These are phyloP conservation scores for Arctopsyche grandis DNA, from an alignment of 1,140 invertebrate genomes.

Conservation along the genomic window DNA sequence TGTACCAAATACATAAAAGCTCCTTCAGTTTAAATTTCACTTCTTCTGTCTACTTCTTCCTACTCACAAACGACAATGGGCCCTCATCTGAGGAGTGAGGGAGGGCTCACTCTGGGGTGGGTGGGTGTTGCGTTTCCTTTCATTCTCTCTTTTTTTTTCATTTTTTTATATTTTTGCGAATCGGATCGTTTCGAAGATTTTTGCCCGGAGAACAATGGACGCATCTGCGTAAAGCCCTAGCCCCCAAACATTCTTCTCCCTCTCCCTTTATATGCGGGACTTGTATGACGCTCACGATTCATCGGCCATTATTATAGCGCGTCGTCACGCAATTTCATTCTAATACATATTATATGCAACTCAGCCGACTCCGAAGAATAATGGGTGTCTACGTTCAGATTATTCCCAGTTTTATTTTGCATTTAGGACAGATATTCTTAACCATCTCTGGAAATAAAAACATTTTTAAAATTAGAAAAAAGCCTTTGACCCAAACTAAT, in stretches of 20 bases:
- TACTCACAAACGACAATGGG: constrained; percentile 50
- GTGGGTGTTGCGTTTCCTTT: constrained; percentile 4
- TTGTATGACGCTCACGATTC: constrained; percentile 43
- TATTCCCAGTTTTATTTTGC: no score
- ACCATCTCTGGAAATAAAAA: no score
- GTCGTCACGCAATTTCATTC: constrained; percentile 25
- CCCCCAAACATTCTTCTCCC: not conserved
- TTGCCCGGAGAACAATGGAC: constrained; percentile 48
- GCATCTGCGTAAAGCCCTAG: not conserved
- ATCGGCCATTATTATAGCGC: constrained; percentile 23
- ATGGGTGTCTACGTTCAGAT: not conserved
- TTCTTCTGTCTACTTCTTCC: constrained; percentile 1
- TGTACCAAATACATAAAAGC: not conserved
- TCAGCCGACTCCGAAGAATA: not conserved
- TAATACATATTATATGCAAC: no score
- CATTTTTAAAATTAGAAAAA: no score
- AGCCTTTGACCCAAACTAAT: no score
- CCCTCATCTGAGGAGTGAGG: constrained; percentile 43
- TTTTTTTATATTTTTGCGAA: constrained; percentile 46
- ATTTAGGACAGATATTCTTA: not conserved
- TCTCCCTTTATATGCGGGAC: constrained; percentile 7
- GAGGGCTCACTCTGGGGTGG: constrained; percentile 16
- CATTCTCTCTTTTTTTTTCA: not conserved
- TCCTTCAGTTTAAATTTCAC: no score
- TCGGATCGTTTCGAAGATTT: constrained; percentile 43